Percentiles rank a stretch among this genome's conserved stretches.
Evolutionary conservation across 2,113 vertebrate genomes (phyloP).

Genomic region (Mesembrinibis cayennensis): DNA sequence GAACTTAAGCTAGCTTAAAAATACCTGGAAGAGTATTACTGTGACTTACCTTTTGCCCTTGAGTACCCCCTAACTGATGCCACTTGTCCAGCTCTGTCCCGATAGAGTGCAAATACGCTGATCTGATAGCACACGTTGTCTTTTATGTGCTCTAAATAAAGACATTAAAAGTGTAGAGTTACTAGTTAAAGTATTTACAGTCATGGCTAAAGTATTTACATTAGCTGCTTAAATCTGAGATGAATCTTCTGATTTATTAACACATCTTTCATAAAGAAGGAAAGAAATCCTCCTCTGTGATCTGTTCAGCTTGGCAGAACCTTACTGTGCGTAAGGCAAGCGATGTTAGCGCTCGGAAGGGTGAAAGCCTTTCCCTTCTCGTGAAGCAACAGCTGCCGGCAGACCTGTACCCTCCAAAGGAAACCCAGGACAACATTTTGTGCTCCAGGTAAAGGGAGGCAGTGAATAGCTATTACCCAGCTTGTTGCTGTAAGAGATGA

Average conservation of each 20-base stretch:
- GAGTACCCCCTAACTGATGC: not conserved
- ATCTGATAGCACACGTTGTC: constrained; percentile 68
- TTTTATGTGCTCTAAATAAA: constrained; percentile 57
- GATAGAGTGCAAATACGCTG: constrained; percentile 35
- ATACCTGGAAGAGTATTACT: accelerated
- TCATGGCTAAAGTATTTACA: not conserved
- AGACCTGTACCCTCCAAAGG: not conserved
- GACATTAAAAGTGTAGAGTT: accelerated
- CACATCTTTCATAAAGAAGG: not conserved
- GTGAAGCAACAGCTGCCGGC: no score
- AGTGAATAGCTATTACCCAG: not conserved
- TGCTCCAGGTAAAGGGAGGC: not conserved
- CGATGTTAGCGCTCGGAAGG: accelerated
- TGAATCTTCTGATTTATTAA: not conserved
- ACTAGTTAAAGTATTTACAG: not conserved
- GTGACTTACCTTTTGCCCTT: constrained; percentile 52
- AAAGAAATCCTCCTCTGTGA: not conserved
- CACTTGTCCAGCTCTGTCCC: constrained; percentile 35
- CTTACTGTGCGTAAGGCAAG: not conserved
- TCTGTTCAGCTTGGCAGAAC: accelerated
- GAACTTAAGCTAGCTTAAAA: not conserved
- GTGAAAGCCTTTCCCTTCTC: no score
- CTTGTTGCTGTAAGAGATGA: accelerated
- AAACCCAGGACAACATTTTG: accelerated
- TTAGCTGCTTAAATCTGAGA: not conserved